These are phyloP conservation scores for Pangasius larnaudii DNA, from an alignment of 2,797 vertebrate genomes.

Conservation along the genomic window DNA sequence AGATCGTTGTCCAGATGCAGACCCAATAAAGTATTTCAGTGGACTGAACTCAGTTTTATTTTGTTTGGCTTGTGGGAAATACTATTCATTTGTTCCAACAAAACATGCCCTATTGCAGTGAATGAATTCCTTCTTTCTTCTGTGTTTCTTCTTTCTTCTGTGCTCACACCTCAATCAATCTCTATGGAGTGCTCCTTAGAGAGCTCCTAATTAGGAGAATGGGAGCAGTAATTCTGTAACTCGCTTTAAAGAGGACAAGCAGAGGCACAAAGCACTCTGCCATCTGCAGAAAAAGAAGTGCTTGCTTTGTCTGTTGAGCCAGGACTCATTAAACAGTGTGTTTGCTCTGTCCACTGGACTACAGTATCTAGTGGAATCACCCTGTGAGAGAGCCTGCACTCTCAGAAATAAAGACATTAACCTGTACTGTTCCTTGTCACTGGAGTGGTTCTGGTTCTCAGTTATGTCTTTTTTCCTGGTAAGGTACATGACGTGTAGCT, in stretches of 20 bases:
- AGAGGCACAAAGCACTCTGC: constrained; percentile 48
- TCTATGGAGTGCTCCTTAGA: constrained; percentile 25
- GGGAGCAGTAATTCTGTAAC: constrained; percentile 37
- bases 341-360: neutral
- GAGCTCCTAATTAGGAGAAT: constrained; percentile 50
- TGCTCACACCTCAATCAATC: constrained; percentile 21
- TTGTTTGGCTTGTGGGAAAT: neutral
- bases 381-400: neutral
- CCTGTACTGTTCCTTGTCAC: neutral
- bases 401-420: neutral
- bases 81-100: neutral
- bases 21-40: neutral
- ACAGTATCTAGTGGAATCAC: neutral
- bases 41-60: neutral
- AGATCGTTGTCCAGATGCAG: neutral
- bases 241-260: constrained; percentile 21
- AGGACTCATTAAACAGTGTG: neutral
- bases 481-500: neutral
- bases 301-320: neutral
- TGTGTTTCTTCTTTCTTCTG: constrained; percentile 1
- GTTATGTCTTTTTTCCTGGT: neutral
- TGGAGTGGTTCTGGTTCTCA: too few species aligned
- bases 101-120: neutral
- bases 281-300: neutral
- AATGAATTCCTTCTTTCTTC: constrained; percentile 7